Evolutionary conservation across 2,113 vertebrate genomes (phyloP).

Genomic region (Forbesichthys papilliferus): DNA sequence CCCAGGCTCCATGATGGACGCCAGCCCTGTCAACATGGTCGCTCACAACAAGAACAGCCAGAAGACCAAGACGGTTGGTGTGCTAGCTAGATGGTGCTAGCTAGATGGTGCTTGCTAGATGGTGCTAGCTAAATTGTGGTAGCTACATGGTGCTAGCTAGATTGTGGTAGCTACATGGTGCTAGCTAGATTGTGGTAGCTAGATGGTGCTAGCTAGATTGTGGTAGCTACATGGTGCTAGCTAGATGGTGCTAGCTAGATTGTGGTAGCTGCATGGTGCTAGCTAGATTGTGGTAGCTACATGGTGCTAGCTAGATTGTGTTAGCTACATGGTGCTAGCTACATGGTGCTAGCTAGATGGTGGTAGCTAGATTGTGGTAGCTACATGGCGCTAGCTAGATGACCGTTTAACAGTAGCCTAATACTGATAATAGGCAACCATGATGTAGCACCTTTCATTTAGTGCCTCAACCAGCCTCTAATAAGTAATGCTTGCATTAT

Average conservation of each 20-base stretch:
- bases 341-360: neutral
- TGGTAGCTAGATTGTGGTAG: no score
- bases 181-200: slow-evolving; percentile 62
- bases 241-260: slow-evolving; percentile 29
- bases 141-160: slow-evolving; percentile 74
- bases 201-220: slow-evolving; percentile 66
- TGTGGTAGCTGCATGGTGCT: slow-evolving; percentile 80
- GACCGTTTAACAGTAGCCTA: no score
- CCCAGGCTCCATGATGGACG: slow-evolving; percentile 93
- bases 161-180: slow-evolving; percentile 91
- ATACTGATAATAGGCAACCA: no score
- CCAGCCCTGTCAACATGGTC: slow-evolving; percentile 88
- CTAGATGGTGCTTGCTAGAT: neutral
- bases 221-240: neutral
- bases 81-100: no score
- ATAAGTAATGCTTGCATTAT: no score
- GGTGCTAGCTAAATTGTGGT: neutral
- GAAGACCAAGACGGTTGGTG: slow-evolving; percentile 90
- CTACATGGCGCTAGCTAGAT: neutral
- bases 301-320: slow-evolving; percentile 58
- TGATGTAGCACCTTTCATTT: no score
- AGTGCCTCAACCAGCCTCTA: no score
- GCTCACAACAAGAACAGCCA: slow-evolving; percentile 91
- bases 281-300: slow-evolving; percentile 88
- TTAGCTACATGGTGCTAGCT: neutral